Evolutionary conservation across 1,140 invertebrate genomes (phyloP).

Genomic region (Lucilia sericata): DNA sequence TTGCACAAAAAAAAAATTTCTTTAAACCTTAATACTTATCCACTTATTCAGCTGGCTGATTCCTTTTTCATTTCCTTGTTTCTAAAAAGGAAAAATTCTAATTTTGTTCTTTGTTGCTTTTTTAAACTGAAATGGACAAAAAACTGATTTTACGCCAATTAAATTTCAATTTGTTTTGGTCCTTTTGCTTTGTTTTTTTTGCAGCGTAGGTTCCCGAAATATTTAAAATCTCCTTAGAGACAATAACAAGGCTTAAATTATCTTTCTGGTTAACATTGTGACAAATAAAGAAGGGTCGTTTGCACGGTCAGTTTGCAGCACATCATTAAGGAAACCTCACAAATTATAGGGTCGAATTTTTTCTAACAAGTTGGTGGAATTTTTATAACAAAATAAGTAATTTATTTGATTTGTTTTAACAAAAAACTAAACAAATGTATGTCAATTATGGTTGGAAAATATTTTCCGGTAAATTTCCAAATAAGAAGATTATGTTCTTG

Average conservation of each 20-base stretch:
- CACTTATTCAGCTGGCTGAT: neutral
- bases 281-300: neutral
- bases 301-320: neutral
- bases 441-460: neutral
- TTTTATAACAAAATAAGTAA: neutral
- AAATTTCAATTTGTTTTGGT: conserved; percentile 9
- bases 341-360: neutral
- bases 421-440: neutral
- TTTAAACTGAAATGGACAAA: neutral
- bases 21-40: too few relatives aligned
- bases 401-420: conserved; percentile 10
- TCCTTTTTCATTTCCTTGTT: neutral
- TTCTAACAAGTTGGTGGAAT: too few relatives aligned
- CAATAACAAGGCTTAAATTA: neutral
- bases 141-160: conserved; percentile 25
- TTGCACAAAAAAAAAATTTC: too few relatives aligned
- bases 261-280: neutral
- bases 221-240: conserved; percentile 14
- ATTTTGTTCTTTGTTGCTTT: neutral
- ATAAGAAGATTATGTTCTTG: too few relatives aligned
- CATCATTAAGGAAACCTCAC: neutral
- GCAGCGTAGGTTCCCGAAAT: neutral
- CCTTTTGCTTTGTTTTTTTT: neutral
- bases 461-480: conserved; percentile 1
- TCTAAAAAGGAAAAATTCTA: neutral